Evolutionary conservation across 2,797 vertebrate genomes (phyloP), one percentile per base, ranked within the genome.

Genomic region (Scarus forsteni): DNA sequence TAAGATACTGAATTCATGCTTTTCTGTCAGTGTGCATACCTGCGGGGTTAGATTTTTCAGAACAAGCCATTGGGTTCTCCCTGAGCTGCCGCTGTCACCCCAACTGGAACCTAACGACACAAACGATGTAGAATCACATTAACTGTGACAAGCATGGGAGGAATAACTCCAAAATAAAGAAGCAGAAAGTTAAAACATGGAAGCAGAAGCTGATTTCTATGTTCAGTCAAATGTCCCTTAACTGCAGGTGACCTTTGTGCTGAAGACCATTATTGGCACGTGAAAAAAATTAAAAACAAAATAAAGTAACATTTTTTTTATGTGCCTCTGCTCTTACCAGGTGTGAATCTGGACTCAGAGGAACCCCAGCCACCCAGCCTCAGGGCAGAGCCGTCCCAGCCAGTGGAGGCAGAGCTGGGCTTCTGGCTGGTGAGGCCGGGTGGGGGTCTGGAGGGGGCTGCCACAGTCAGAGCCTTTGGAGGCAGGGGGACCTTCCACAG

Each of bases 1-100:
- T 6, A 0, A 50, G 13, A 43, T 12, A 3, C 12, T 43, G 2
- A 5, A 19, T 7, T 5, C 9, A 11, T 45, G 15, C 12, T 46
- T 66, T 45, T 18, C 3, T 9, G 34, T 16, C 4, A 6, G 35
- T 50, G 12, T 1, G 1, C 34, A 49, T 89, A 99, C 98, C 97
- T 99, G 98, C 96, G 98, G 98, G 93, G 98, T 99, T 90, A 99
- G 97, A 96, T 99, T 99, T 91, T 98, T 99, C 49, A 99, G 95
- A 95, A 99, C 97, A 70, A 99, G 98, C 97, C 97, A 98, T 93
- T 97, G 98, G 85, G 95, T 97, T 97, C 97, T 98, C 94, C 96
- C 97, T 97, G 98, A 99, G 97, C 96, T 97, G 96, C 96, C 96
- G 96, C 96, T 95, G 92, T 98, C 97, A 85, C 96, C 94, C 98